A percentile compares a stretch with the other conserved stretches of the same genome.
phyloP scores from a whole-genome alignment of 2,888 invertebrate genomes.

The Ctenicera cuprea region DNA sequence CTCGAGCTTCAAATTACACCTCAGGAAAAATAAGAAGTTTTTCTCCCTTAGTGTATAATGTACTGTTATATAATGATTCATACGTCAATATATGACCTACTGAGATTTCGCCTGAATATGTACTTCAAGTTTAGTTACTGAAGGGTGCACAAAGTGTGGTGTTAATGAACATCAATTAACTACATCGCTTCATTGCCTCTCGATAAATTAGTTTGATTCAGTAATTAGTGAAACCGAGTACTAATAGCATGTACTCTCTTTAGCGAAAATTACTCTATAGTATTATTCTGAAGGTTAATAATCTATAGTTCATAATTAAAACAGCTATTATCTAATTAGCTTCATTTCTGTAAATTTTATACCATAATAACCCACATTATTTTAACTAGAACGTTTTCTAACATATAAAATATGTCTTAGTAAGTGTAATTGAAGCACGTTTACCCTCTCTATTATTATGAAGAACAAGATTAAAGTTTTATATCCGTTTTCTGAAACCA shows the following conservation, averaged over 20 bases:
- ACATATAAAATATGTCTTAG: neutral
- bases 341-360: neutral
- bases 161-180: conserved; percentile 39
- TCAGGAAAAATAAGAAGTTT: too few species aligned
- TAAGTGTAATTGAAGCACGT: conserved; percentile 15
- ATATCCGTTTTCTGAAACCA: neutral
- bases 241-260: conserved; percentile 23
- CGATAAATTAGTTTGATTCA: conserved; percentile 38
- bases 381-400: neutral
- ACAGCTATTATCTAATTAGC: neutral
- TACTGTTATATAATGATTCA: too few species aligned
- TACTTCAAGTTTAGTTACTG: conserved; percentile 1
- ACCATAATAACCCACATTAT: neutral
- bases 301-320: neutral
- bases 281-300: neutral
- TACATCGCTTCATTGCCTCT: conserved; percentile 23
- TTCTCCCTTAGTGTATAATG: too few species aligned
- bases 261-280: neutral
- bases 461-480: conserved; percentile 11
- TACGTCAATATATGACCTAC: too few species aligned
- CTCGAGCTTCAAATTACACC: too few species aligned
- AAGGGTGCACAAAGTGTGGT: conserved; percentile 16
- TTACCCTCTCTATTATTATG: neutral
- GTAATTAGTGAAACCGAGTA: conserved; percentile 31
- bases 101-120: neutral